A percentile compares a stretch with the other conserved stretches of the same genome.
phyloP scores from a whole-genome alignment of 2,113 vertebrate species.

The Eurypyga helias region DNA sequence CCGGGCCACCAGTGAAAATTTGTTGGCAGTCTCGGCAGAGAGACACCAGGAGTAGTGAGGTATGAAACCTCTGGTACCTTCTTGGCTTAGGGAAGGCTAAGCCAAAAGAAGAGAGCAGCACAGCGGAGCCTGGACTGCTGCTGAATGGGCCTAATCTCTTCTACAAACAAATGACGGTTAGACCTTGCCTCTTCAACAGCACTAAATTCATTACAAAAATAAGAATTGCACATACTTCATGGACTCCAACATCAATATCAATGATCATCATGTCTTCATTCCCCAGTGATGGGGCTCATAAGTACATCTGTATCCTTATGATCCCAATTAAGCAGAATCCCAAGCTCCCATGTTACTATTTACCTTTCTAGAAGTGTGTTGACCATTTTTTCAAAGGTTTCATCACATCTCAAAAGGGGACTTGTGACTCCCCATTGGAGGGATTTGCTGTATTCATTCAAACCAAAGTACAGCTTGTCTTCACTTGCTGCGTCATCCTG shows the following conservation, averaged over 20 bases:
- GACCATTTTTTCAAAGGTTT: slow-evolving; percentile 98
- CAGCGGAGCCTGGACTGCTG: neutral
- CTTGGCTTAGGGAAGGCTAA: neutral
- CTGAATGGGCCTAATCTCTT: neutral
- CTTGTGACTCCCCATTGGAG: slow-evolving; percentile 96
- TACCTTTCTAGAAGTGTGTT: slow-evolving; percentile 92
- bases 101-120: neutral
- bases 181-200: neutral
- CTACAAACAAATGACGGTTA: neutral
- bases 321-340: neutral
- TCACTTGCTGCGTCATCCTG: slow-evolving; percentile 83
- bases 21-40: neutral
- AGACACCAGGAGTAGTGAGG: neutral
- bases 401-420: slow-evolving; percentile 93
- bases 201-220: neutral
- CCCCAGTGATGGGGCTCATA: neutral
- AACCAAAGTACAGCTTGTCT: slow-evolving; percentile 91
- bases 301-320: neutral
- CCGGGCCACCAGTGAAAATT: neutral
- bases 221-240: neutral
- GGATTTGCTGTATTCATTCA: slow-evolving; percentile 93
- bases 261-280: neutral
- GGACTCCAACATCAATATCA: neutral
- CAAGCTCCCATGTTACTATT: slow-evolving; percentile 6
- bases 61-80: neutral